A percentile compares a stretch with the other conserved stretches of the same genome.
These are phyloP conservation scores for Psittacula derbiana DNA, from an alignment of 2,797 vertebrate genomes.

Conservation along the genomic window DNA sequence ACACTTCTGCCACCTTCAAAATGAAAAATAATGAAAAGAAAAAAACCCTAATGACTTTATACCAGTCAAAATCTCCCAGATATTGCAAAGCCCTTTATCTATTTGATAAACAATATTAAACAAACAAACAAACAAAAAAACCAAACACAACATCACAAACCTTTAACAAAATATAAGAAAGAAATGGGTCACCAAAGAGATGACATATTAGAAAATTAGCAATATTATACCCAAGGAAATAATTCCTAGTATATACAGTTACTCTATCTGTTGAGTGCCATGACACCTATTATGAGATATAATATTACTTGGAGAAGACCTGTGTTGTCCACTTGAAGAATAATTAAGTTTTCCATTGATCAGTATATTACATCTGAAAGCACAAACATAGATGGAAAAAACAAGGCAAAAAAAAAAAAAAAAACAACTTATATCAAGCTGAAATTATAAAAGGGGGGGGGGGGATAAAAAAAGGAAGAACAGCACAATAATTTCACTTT, in stretches of 20 bases:
- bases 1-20: neutral
- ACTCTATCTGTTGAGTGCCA: neutral
- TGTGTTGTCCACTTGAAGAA: neutral
- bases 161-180: neutral
- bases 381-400: neutral
- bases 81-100: neutral
- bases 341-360: constrained; percentile 17
- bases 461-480: neutral
- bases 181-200: neutral
- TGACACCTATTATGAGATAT: neutral
- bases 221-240: neutral
- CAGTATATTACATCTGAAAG: neutral
- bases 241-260: neutral
- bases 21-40: constrained; percentile 5
- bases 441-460: neutral
- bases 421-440: constrained; percentile 1
- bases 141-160: neutral
- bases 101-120: neutral
- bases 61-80: neutral
- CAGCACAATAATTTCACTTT: neutral
- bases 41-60: neutral
- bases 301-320: neutral
- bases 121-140: neutral
- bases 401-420: neutral
- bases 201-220: neutral